Evolutionary conservation across 2,113 vertebrate species (phyloP).

Genomic region (Corapipo altera): DNA sequence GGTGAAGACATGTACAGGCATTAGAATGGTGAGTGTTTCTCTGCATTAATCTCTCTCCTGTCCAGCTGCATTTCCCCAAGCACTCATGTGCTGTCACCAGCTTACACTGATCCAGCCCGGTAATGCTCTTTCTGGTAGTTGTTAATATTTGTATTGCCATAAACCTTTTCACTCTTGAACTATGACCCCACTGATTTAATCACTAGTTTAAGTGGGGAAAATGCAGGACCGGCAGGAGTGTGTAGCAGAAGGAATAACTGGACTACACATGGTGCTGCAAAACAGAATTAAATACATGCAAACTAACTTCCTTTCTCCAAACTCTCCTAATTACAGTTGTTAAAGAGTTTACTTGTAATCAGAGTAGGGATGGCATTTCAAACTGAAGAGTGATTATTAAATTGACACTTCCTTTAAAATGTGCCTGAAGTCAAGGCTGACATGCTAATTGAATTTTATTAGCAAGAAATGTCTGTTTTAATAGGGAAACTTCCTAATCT

Average conservation of each 20-base stretch:
- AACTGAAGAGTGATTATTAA: conserved; percentile 36
- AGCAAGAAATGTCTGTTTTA: conserved; percentile 28
- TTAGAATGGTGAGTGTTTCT: background rate
- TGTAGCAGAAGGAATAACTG: background rate
- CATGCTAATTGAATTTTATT: conserved; percentile 43
- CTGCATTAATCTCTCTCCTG: background rate
- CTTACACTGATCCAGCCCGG: background rate
- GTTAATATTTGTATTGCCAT: background rate
- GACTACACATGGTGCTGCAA: background rate
- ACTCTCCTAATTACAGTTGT: conserved; percentile 32
- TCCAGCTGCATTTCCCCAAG: background rate
- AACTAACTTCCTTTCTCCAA: conserved; percentile 11
- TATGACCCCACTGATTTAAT: background rate
- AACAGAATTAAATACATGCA: background rate
- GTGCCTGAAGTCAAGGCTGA: conserved; percentile 41
- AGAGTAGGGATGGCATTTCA: conserved; percentile 45
- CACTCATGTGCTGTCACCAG: background rate
- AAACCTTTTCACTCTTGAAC: conserved; percentile 11
- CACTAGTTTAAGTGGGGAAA: background rate
- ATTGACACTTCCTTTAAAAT: conserved; percentile 51
- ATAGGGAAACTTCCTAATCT: conserved; percentile 31
- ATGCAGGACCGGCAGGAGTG: background rate
- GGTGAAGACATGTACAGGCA: fast-evolving
- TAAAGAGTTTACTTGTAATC: conserved; percentile 38
- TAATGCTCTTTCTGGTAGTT: background rate